Evolutionary conservation across 2,113 vertebrate genomes (phyloP), one percentile per base, ranked within the genome.

Genomic region (Empidonax traillii): DNA sequence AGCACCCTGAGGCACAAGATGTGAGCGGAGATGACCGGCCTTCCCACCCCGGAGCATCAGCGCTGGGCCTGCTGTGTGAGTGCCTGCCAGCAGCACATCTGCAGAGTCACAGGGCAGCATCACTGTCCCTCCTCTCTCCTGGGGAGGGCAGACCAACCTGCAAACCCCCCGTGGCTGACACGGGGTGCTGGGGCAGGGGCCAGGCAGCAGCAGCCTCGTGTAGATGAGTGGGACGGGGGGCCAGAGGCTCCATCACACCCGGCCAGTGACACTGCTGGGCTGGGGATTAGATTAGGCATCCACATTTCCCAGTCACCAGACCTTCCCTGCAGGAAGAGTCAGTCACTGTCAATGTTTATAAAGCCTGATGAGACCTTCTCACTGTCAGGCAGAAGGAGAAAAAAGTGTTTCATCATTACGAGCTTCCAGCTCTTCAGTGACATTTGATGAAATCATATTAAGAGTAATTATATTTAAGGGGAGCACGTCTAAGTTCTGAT

Each of bases 381-480:
- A 55, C 53, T 65, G 75, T 41, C 51, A 24, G 83, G 53, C 52
- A 92, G 89, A 65, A 84, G 73, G 73, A 89, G 19, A 0, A 3
- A 81, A 24, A 82, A 87, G 44, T 39, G 77, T 90, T 78, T 72
- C 73, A 72, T 76, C 80, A 12, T 93, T 37, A 68, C 21, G 83
- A 89, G 92, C 87, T 75, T 73, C 88, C 90, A 95, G 93, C 66
- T 94, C 90, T 28, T 39, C 66, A 16, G 80, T 92, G 96, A 97
- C 84, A 84, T 95, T 92, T 96, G 92, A 94, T 94, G 84, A 94
- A 96, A 96, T 96, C 73, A 11, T 62, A 85, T 97, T 93, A 95
- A 87, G 63, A 14, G 5, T 90, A 89, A 96, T 96, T 93, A 66
- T 58, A 56, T 94, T 76, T 82, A 93, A 95, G 69, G 49, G 88